Percentiles rank a stretch among this genome's conserved stretches.
phyloP scores from a whole-genome alignment of 37 sponge, comb jelly and placozoan species.

The Cladorhizidae sp. region DNA sequence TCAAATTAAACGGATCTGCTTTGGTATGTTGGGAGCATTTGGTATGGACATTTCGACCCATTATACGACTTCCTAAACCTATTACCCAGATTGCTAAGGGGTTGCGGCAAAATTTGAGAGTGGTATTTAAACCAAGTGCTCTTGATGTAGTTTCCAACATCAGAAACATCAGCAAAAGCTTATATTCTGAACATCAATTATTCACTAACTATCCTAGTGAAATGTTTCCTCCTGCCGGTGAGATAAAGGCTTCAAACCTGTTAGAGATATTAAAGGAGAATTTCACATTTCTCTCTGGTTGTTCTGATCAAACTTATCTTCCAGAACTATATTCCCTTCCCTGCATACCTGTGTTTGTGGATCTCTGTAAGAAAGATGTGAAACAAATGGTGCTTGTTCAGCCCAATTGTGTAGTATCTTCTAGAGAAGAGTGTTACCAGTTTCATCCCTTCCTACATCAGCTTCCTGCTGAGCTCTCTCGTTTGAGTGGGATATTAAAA shows the following conservation, averaged over 20 bases:
- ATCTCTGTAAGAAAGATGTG: neutral
- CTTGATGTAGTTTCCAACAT: constrained; percentile 50
- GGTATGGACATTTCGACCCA: constrained; percentile 62
- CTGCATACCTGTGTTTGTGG: constrained; percentile 39
- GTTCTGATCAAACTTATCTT: neutral
- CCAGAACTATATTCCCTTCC: neutral
- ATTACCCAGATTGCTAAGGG: neutral
- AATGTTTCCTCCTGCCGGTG: neutral
- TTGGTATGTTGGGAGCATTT: neutral
- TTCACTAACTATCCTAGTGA: constrained; percentile 30
- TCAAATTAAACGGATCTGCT: constrained; percentile 10
- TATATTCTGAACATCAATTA: constrained; percentile 1
- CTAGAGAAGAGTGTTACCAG: too few relatives aligned
- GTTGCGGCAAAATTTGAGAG: neutral
- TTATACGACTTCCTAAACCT: constrained; percentile 5
- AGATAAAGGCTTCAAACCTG: neutral
- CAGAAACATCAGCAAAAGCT: constrained; percentile 16
- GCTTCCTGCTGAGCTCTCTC: constrained; percentile 3
- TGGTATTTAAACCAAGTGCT: neutral
- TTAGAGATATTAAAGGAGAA: constrained; percentile 2
- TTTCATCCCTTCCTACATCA: constrained; percentile 46
- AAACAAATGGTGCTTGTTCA: constrained; percentile 38
- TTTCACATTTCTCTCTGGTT: neutral
- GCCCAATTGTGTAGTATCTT: constrained; percentile 35
- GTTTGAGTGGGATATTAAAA: neutral